A percentile compares a stretch with the other conserved stretches of the same genome.
These are phyloP conservation scores for Ictalurus punctatus DNA, from an alignment of 2,113 vertebrate species.

Conservation along the genomic window DNA sequence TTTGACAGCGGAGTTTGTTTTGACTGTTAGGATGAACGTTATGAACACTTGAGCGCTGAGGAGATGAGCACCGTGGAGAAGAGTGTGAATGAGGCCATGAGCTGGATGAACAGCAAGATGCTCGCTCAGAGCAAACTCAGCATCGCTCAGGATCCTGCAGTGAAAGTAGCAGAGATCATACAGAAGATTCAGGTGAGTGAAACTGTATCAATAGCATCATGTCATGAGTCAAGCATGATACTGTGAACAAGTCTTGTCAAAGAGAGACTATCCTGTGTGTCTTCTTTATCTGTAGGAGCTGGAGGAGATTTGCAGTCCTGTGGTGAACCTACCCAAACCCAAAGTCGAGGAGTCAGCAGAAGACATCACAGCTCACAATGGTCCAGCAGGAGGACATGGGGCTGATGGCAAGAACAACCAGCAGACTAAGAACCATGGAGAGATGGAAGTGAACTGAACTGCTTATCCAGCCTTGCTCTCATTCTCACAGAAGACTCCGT, in stretches of 20 bases:
- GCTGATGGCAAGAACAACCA: slow-evolving; percentile 74
- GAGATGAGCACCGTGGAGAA: slow-evolving; percentile 87
- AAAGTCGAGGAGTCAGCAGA: slow-evolving; percentile 77
- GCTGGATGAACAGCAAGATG: slow-evolving; percentile 91
- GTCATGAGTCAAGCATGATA: no score
- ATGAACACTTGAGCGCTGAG: slow-evolving; percentile 79
- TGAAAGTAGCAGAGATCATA: slow-evolving; percentile 90
- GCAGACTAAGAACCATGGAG: slow-evolving; percentile 78
- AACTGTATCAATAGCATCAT: neutral
- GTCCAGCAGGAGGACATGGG: slow-evolving; percentile 79
- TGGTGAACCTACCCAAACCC: slow-evolving; percentile 86
- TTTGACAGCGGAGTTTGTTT: slow-evolving; percentile 4
- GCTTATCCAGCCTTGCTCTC: slow-evolving; percentile 43
- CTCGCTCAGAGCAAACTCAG: slow-evolving; percentile 87
- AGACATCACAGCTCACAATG: slow-evolving; percentile 77
- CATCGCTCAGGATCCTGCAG: slow-evolving; percentile 85
- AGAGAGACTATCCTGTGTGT: neutral
- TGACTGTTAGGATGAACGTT: slow-evolving; percentile 84
- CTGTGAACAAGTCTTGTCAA: neutral
- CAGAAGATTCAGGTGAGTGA: slow-evolving; percentile 84
- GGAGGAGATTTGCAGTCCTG: slow-evolving; percentile 83
- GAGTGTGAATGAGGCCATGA: slow-evolving; percentile 82
- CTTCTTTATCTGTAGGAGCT: slow-evolving; percentile 76
- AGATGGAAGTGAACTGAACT: slow-evolving; percentile 93
- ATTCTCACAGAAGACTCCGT: slow-evolving; percentile 33